Percentiles rank a stretch among this genome's conserved stretches.
phyloP scores from a whole-genome alignment of 2,113 vertebrate genomes.

The Lepus americanus region DNA sequence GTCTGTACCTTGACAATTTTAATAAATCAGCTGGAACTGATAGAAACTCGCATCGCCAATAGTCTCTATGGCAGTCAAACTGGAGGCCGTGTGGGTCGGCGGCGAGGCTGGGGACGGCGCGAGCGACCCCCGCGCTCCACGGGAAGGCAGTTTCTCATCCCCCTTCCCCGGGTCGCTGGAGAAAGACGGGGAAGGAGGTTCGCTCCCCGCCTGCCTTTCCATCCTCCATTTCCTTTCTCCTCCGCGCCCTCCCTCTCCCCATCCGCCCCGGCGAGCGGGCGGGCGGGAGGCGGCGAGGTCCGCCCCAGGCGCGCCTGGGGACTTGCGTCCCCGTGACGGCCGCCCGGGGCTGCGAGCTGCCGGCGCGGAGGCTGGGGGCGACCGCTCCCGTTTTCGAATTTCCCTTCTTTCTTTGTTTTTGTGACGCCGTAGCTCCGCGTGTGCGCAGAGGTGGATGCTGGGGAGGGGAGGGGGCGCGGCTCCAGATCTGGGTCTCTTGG shows the following conservation, averaged over 20 bases:
- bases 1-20: slow-evolving; percentile 95
- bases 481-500: not conserved
- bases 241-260: not conserved
- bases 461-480: not conserved
- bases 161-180: not conserved
- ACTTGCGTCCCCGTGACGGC: not conserved
- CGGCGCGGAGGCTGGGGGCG: not conserved
- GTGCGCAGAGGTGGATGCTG: not conserved
- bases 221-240: slow-evolving; percentile 42
- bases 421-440: not conserved
- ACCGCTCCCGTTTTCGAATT: slow-evolving; percentile 26
- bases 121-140: not conserved
- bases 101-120: slow-evolving; percentile 68
- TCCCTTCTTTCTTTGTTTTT: not conserved
- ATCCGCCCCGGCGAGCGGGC: not conserved
- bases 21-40: slow-evolving; percentile 99
- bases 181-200: not conserved
- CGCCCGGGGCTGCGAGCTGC: not conserved
- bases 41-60: slow-evolving; percentile 91
- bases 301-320: not conserved
- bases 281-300: not conserved
- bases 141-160: slow-evolving; percentile 6
- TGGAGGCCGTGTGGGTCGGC: slow-evolving; percentile 74
- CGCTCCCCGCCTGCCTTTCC: not conserved
- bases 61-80: slow-evolving; percentile 85